Evolutionary conservation across 2,888 invertebrate genomes (phyloP).

Genomic region (Drosophila mimetica): DNA sequence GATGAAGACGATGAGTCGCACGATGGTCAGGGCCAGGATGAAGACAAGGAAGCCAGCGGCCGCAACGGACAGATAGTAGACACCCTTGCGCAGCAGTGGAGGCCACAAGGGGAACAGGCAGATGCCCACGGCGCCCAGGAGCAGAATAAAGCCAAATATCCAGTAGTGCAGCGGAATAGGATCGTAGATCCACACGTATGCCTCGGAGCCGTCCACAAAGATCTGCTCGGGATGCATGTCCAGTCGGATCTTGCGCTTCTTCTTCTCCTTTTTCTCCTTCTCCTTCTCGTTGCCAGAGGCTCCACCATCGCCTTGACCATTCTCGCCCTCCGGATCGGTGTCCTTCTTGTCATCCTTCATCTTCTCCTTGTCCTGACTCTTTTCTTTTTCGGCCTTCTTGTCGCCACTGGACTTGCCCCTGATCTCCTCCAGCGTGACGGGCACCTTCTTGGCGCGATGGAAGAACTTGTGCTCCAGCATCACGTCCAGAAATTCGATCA

Average conservation of each 20-base stretch:
- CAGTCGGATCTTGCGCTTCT: constrained; percentile 96
- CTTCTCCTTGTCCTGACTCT: constrained; percentile 45
- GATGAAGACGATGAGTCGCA: constrained; percentile 96
- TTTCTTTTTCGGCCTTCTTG: constrained; percentile 39
- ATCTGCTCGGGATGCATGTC: constrained; percentile 98
- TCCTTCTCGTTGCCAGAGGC: constrained; percentile 55
- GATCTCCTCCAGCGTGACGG: constrained; percentile 84
- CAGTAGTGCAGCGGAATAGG: constrained; percentile 97
- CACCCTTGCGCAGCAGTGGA: constrained; percentile 94
- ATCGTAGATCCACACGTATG: constrained; percentile 99
- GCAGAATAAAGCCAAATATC: constrained; percentile 94
- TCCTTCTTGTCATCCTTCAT: constrained; percentile 72
- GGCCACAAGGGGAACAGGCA: constrained; percentile 99
- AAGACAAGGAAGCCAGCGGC: constrained; percentile 97
- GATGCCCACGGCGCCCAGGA: constrained; percentile 96
- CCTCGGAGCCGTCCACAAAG: constrained; percentile 96
- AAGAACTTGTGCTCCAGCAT: constrained; percentile 97
- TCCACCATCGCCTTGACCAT: constrained; percentile 55
- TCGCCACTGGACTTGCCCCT: constrained; percentile 63
- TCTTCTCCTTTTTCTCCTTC: constrained; percentile 85
- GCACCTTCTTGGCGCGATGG: constrained; percentile 96
- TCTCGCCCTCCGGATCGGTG: constrained; percentile 70
- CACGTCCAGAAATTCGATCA: constrained; percentile 91
- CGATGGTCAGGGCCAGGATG: constrained; percentile 94
- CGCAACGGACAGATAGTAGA: constrained; percentile 97